These are phyloP conservation scores for Hemicordylus capensis DNA, from an alignment of 2,113 vertebrate species.

Conservation along the genomic window DNA sequence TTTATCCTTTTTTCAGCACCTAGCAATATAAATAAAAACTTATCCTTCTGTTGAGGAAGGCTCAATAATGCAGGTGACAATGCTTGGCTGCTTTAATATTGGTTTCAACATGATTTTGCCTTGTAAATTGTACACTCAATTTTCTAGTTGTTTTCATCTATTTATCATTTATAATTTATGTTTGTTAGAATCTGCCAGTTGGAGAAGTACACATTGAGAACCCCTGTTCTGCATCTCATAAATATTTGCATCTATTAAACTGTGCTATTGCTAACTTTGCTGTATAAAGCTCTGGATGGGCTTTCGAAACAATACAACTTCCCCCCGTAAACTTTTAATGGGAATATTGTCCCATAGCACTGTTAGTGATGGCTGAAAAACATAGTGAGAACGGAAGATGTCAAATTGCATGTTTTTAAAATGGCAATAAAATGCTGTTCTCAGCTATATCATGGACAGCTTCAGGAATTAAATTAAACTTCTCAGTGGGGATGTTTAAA, in stretches of 20 bases:
- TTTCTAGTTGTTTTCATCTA: background rate
- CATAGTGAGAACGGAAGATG: background rate
- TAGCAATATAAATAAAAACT: background rate
- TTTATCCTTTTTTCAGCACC: background rate
- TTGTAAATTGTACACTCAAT: background rate
- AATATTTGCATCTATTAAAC: background rate
- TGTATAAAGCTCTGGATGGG: background rate
- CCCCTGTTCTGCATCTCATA: background rate
- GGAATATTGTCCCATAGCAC: background rate
- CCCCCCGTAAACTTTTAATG: background rate
- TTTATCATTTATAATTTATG: background rate
- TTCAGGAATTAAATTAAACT: background rate
- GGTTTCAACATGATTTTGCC: background rate
- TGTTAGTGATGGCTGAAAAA: background rate
- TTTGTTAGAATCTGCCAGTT: background rate
- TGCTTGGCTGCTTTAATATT: background rate
- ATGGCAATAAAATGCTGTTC: background rate
- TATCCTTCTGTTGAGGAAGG: background rate
- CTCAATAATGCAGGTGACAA: background rate
- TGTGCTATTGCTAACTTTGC: background rate
- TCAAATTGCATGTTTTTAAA: background rate
- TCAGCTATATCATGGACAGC: background rate
- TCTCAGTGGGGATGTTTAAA: background rate
- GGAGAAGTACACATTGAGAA: background rate
- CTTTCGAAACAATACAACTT: background rate